These are phyloP conservation scores for Strigamia transsilvanica DNA, from an alignment of 2,888 invertebrate genomes.

Conservation along the genomic window DNA sequence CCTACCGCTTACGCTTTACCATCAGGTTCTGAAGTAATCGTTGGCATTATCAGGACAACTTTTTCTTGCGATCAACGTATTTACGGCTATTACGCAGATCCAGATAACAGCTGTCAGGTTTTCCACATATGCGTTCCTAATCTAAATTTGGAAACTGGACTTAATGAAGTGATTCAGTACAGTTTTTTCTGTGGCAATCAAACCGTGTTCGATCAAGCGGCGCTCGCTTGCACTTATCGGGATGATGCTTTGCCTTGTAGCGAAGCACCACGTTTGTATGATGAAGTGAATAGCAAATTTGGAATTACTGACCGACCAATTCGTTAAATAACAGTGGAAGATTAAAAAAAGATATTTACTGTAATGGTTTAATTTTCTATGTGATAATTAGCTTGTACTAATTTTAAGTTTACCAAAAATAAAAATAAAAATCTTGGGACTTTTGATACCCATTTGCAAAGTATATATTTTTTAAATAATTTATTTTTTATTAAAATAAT, in stretches of 20 bases:
- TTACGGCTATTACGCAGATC: constrained; percentile 57
- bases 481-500: too few species aligned
- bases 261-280: constrained; percentile 59
- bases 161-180: constrained; percentile 53
- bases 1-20: constrained; percentile 50
- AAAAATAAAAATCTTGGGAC: too few species aligned
- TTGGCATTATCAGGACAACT: constrained; percentile 53
- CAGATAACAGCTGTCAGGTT: constrained; percentile 54
- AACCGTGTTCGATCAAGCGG: constrained; percentile 56
- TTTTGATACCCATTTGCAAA: too few species aligned
- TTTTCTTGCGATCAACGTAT: constrained; percentile 55
- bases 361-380: too few species aligned
- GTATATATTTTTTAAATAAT: too few species aligned
- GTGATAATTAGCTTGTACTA: too few species aligned
- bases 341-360: too few species aligned
- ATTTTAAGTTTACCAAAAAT: too few species aligned
- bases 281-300: constrained; percentile 58
- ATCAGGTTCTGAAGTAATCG: constrained; percentile 55
- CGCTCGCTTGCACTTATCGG: constrained; percentile 58
- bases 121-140: constrained; percentile 56
- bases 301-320: constrained; percentile 56
- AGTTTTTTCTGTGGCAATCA: constrained; percentile 57
- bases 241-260: constrained; percentile 59
- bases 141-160: constrained; percentile 54
- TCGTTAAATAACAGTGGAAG: too few species aligned